A percentile compares a stretch with the other conserved stretches of the same genome.
These are phyloP conservation scores for Muscina levida DNA, from an alignment of 2,888 invertebrate genomes.

Conservation along the genomic window DNA sequence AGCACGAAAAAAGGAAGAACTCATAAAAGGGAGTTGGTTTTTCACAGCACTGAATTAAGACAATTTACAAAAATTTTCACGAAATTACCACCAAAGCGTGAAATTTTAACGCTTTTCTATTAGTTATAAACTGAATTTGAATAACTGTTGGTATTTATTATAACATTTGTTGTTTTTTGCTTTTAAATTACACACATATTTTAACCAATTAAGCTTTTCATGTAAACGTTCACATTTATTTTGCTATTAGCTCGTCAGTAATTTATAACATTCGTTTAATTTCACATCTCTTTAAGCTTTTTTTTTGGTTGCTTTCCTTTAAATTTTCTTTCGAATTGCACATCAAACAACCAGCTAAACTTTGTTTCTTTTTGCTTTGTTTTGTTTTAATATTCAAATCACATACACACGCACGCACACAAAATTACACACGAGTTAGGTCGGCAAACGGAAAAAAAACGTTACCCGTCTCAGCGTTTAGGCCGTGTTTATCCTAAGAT, in stretches of 20 bases:
- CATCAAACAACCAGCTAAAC: constrained; percentile 1
- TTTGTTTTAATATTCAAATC: constrained; percentile 25
- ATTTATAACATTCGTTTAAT: constrained; percentile 2
- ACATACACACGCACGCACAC: constrained; percentile 7
- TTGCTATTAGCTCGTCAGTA: constrained; percentile 1
- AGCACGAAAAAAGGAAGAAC: constrained; percentile 39
- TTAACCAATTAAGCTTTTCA: background rate
- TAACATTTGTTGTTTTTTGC: background rate
- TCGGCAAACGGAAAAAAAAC: background rate
- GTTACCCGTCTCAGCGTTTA: constrained; percentile 33
- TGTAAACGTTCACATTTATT: background rate
- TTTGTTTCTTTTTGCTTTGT: constrained; percentile 15
- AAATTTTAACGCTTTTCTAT: background rate
- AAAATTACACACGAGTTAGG: constrained; percentile 8
- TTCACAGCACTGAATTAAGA: constrained; percentile 47
- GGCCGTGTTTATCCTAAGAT: constrained; percentile 61
- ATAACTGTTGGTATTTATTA: too few species aligned
- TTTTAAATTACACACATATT: background rate
- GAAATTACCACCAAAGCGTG: background rate
- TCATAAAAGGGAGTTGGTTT: constrained; percentile 67
- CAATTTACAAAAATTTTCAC: background rate
- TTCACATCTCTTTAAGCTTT: background rate
- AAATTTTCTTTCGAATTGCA: constrained; percentile 9
- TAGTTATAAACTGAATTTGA: background rate
- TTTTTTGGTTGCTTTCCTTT: constrained; percentile 10